phyloP scores from a whole-genome alignment of 2,888 invertebrate species.

The Hecatera dysodea region DNA sequence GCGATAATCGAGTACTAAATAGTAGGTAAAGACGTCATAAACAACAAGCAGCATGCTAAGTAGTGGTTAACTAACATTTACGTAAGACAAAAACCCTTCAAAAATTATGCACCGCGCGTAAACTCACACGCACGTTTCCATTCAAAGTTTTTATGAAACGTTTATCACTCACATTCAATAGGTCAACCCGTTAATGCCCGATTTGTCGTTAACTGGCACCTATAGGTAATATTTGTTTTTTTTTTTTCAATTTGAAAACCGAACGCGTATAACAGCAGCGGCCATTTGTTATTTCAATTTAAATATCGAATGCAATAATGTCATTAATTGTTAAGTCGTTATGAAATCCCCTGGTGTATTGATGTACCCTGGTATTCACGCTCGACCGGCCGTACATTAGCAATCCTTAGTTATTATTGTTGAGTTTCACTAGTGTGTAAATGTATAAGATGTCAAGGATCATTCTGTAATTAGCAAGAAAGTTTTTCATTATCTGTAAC shows the following conservation, averaged over 20 bases:
- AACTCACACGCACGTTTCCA: slow-evolving; percentile 27
- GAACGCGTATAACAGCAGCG: slow-evolving; percentile 17
- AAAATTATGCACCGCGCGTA: slow-evolving; percentile 19
- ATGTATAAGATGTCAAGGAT: slow-evolving; percentile 69
- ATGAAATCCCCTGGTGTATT: slow-evolving; percentile 62
- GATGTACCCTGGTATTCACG: slow-evolving; percentile 53
- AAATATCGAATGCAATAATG: slow-evolving; percentile 32
- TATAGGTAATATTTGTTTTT: not conserved
- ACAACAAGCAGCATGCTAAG: not conserved
- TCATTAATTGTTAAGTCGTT: slow-evolving; percentile 51
- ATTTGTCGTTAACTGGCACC: slow-evolving; percentile 12
- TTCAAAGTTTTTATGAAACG: slow-evolving; percentile 17
- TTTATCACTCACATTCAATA: slow-evolving; percentile 32
- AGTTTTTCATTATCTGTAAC: slow-evolving; percentile 42
- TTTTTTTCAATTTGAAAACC: slow-evolving; percentile 30
- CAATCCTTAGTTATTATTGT: slow-evolving; percentile 65
- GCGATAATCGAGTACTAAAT: not conserved
- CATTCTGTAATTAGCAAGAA: slow-evolving; percentile 45
- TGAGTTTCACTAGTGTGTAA: slow-evolving; percentile 68
- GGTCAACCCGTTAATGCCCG: slow-evolving; percentile 8
- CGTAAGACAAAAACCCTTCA: slow-evolving; percentile 12
- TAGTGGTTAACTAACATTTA: slow-evolving; percentile 4
- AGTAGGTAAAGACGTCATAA: not conserved
- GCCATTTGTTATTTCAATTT: slow-evolving; percentile 30
- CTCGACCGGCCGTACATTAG: slow-evolving; percentile 54